These are phyloP conservation scores for Colostygia pectinataria DNA, from an alignment of 2,888 invertebrate genomes.

Conservation along the genomic window DNA sequence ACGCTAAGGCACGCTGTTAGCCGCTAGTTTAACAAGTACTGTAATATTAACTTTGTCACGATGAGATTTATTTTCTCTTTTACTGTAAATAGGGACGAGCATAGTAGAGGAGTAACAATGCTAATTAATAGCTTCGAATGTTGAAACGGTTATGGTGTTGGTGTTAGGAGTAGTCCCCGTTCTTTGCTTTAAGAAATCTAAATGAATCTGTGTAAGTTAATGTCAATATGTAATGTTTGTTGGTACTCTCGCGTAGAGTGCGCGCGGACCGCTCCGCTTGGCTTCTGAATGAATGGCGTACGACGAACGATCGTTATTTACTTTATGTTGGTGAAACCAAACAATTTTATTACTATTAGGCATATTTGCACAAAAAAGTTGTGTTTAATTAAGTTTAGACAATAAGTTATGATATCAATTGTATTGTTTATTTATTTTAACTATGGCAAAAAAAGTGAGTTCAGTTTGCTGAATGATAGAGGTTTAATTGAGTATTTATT, in stretches of 20 bases:
- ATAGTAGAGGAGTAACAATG: slow-evolving; percentile 21
- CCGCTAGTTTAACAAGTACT: slow-evolving; percentile 38
- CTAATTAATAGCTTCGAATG: slow-evolving; percentile 28
- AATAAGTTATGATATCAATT: slow-evolving; percentile 81
- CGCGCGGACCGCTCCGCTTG: slow-evolving; percentile 48
- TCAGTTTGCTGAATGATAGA: slow-evolving; percentile 83
- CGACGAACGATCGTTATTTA: slow-evolving; percentile 37
- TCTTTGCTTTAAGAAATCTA: slow-evolving; percentile 34
- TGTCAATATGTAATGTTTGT: slow-evolving; percentile 27
- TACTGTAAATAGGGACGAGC: slow-evolving; percentile 31
- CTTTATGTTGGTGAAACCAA: slow-evolving; percentile 77
- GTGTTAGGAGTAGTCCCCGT: slow-evolving; percentile 36
- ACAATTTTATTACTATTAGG: slow-evolving; percentile 78
- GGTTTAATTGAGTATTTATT: slow-evolving; percentile 83
- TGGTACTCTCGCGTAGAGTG: slow-evolving; percentile 30
- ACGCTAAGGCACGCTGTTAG: slow-evolving; percentile 38
- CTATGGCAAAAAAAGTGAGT: slow-evolving; percentile 82
- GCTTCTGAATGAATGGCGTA: slow-evolving; percentile 39
- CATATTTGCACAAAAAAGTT: slow-evolving; percentile 84
- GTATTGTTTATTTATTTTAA: slow-evolving; percentile 74
- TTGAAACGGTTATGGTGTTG: slow-evolving; percentile 26
- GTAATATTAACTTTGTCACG: slow-evolving; percentile 39
- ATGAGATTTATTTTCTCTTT: slow-evolving; percentile 29
- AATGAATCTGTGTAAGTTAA: slow-evolving; percentile 32
- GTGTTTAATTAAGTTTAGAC: slow-evolving; percentile 84